phyloP scores from a whole-genome alignment of 2,888 invertebrate species.

The Osedax frankpressi region DNA sequence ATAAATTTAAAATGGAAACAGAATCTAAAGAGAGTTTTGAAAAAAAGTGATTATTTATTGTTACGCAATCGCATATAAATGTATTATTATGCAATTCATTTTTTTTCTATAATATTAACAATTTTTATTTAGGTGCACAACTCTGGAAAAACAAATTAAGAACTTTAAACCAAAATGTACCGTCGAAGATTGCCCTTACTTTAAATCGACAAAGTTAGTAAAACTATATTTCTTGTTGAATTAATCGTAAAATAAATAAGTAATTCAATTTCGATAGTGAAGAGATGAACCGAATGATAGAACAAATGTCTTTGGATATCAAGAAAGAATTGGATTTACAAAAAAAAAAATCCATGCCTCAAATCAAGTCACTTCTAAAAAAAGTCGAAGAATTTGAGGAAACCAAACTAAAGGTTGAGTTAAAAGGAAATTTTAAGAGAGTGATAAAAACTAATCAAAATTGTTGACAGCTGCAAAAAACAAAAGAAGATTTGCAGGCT shows the following conservation, averaged over 20 bases:
- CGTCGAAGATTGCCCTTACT: background rate
- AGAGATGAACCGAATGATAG: constrained; percentile 36
- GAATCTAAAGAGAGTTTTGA: too few relatives aligned
- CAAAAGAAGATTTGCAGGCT: background rate
- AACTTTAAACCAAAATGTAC: background rate
- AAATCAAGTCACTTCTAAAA: constrained; percentile 27
- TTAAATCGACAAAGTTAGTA: background rate
- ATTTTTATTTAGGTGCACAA: background rate
- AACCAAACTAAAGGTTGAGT: constrained; percentile 21
- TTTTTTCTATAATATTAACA: too few relatives aligned
- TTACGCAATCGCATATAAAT: too few relatives aligned
- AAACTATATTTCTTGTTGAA: too few relatives aligned
- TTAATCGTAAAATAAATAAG: background rate
- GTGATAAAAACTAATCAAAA: too few relatives aligned
- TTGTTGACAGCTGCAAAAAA: too few relatives aligned
- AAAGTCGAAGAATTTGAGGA: constrained; percentile 17
- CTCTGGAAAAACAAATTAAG: background rate
- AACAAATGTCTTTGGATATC: constrained; percentile 35
- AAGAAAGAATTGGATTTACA: constrained; percentile 26
- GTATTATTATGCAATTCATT: too few relatives aligned
- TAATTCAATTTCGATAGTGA: constrained; percentile 27
- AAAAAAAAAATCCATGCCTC: constrained; percentile 24
- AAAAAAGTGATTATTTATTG: too few relatives aligned
- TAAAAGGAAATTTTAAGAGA: too few relatives aligned
- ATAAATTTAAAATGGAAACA: too few relatives aligned